Percentiles rank a stretch among this genome's conserved stretches.
Evolutionary conservation across 2,797 vertebrate genomes (phyloP).

Genomic region (Darevskia mixta): DNA sequence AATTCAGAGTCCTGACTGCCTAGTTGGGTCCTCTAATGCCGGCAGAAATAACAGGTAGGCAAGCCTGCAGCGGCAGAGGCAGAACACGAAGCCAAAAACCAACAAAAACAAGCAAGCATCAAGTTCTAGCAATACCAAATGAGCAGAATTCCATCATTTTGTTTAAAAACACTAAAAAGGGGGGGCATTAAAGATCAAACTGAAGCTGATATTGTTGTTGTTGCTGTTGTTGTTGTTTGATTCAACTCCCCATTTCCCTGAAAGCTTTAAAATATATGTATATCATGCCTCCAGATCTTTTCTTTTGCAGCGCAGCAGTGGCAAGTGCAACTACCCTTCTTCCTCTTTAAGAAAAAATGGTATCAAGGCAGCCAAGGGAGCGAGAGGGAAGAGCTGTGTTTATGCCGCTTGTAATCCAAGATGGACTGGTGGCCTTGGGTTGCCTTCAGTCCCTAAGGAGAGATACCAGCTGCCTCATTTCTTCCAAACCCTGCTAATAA

Average conservation of each 20-base stretch:
- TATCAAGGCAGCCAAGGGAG: background rate
- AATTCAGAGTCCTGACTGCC: background rate
- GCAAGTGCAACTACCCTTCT: conserved; percentile 22
- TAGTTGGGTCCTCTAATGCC: background rate
- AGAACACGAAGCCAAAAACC: background rate
- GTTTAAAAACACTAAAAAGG: background rate
- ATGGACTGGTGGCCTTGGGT: conserved; percentile 43
- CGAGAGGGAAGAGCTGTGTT: conserved; percentile 38
- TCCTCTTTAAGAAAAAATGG: conserved; percentile 38
- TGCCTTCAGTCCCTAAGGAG: conserved; percentile 47
- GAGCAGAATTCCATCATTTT: background rate
- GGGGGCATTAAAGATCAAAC: background rate
- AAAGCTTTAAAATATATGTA: background rate
- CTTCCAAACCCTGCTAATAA: conserved; percentile 45
- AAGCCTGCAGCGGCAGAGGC: conserved; percentile 1
- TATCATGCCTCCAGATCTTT: background rate
- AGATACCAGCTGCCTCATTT: conserved; percentile 58
- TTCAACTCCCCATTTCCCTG: background rate
- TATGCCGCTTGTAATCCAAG: conserved; percentile 50
- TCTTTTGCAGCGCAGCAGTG: conserved; percentile 35
- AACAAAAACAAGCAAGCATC: background rate
- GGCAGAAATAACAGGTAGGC: background rate
- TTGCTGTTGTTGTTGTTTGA: background rate
- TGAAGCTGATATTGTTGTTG: background rate
- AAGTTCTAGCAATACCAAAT: background rate